Evolutionary conservation across 2,113 vertebrate genomes (phyloP).

Genomic region (Notothenia coriiceps): DNA sequence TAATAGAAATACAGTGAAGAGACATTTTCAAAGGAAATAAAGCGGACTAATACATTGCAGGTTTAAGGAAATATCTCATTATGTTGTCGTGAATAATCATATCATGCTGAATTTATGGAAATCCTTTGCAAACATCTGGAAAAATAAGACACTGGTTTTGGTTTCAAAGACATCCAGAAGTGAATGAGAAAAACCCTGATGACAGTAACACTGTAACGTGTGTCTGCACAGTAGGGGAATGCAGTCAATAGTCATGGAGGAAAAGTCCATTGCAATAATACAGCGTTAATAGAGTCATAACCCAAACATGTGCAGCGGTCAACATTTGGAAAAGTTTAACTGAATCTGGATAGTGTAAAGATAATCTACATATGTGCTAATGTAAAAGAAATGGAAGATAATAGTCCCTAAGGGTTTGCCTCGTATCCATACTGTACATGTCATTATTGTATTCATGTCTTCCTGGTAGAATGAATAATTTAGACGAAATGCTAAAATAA

Average conservation of each 20-base stretch:
- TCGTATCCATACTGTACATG: too few species aligned
- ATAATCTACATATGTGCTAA: neutral
- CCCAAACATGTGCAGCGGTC: neutral
- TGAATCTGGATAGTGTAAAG: neutral
- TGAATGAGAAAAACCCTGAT: constrained; percentile 27
- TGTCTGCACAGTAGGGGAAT: neutral
- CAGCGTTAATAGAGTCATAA: constrained; percentile 6
- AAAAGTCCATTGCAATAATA: neutral
- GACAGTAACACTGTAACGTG: constrained; percentile 8
- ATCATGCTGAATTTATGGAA: constrained; percentile 26
- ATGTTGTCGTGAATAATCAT: constrained; percentile 28
- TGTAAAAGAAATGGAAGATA: too few species aligned
- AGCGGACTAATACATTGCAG: constrained; percentile 11
- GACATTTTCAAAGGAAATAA: constrained; percentile 33
- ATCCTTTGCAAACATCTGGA: constrained; percentile 50
- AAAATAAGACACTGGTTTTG: constrained; percentile 20
- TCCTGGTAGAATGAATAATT: neutral
- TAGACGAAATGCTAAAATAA: too few species aligned
- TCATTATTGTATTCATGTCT: neutral
- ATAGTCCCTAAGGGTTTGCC: too few species aligned
- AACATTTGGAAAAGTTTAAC: neutral
- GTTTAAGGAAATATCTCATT: constrained; percentile 32
- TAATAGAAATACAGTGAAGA: constrained; percentile 3
- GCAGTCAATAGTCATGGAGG: neutral
- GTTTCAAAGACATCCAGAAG: constrained; percentile 33